A percentile compares a stretch with the other conserved stretches of the same genome.
These are phyloP conservation scores for Drosophila merina DNA, from an alignment of 2,888 invertebrate species.

Conservation along the genomic window DNA sequence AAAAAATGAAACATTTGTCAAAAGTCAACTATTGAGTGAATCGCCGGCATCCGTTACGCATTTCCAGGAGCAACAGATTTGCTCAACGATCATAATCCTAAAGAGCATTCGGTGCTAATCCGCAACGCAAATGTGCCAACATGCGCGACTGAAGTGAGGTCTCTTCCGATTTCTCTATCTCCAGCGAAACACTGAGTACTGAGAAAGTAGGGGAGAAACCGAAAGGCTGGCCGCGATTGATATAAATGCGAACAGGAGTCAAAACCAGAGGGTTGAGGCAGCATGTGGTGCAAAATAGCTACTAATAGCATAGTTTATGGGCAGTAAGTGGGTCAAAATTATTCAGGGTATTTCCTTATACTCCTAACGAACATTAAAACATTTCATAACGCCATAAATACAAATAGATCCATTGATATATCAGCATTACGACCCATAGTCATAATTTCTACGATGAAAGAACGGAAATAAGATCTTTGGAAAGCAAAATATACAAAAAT, in stretches of 20 bases:
- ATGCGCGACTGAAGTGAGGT: conserved; percentile 78
- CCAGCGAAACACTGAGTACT: conserved; percentile 10
- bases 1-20: conserved; percentile 71
- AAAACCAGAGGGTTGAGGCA: conserved; percentile 13
- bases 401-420: conserved; percentile 13
- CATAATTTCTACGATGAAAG: not conserved
- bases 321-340: conserved; percentile 70
- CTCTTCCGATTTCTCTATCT: conserved; percentile 28
- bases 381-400: conserved; percentile 10
- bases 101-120: conserved; percentile 80
- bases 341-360: conserved; percentile 30
- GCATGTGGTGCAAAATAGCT: conserved; percentile 11
- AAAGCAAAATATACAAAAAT: not conserved
- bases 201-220: conserved; percentile 31
- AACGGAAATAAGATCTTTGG: conserved; percentile 23
- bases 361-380: not conserved
- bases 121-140: conserved; percentile 82
- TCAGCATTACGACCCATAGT: not conserved
- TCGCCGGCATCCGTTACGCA: conserved; percentile 51
- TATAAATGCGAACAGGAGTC: conserved; percentile 35
- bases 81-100: conserved; percentile 83
- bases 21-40: conserved; percentile 49
- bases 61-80: conserved; percentile 83
- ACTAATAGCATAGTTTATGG: conserved; percentile 67
- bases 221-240: conserved; percentile 25